phyloP scores from a whole-genome alignment of 2,888 invertebrate genomes.

The Sarcophaga rosellei region DNA sequence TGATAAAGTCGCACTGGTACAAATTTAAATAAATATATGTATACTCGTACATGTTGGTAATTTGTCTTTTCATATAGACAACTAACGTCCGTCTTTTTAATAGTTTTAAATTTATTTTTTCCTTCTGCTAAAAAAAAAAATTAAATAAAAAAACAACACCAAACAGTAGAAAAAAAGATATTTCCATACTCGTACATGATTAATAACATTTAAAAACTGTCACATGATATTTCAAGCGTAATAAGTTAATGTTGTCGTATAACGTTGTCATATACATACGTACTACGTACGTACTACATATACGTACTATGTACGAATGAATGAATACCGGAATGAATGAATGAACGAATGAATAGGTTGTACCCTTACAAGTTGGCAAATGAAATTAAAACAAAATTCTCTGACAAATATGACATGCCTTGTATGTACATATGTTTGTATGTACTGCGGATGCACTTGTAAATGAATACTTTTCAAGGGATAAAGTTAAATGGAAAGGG shows the following conservation, averaged over 20 bases:
- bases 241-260: constrained; percentile 26
- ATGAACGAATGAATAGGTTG: too few species aligned
- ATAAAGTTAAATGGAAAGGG: not conserved
- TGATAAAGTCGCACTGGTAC: constrained; percentile 30
- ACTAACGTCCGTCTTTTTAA: constrained; percentile 3
- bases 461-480: not conserved
- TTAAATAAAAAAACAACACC: not conserved
- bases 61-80: constrained; percentile 26
- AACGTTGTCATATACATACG: not conserved
- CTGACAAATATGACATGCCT: too few species aligned
- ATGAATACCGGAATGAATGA: too few species aligned
- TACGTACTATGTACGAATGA: too few species aligned
- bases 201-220: constrained; percentile 51
- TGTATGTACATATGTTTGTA: too few species aligned
- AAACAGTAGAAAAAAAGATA: not conserved
- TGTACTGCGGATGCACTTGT: too few species aligned
- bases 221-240: constrained; percentile 43
- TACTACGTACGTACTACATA: not conserved
- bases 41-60: constrained; percentile 1
- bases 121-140: not conserved
- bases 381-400: too few species aligned
- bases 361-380: too few species aligned
- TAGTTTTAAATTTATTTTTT: constrained; percentile 12
- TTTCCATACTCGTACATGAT: constrained; percentile 34
- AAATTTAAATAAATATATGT: too few species aligned